Evolutionary conservation across 2,113 vertebrate genomes (phyloP).

Genomic region (crab-eating macaque (Macaca fascicularis)): T2T-MFA8v1.1 NC_088386.1:97748001-97748500

Average conservation of each 20-base stretch:
- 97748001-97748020: slow-evolving; percentile 55
- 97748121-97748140: neutral
- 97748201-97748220: neutral
- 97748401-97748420: neutral
- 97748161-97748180: neutral
- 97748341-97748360: fast-evolving
- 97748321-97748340: neutral
- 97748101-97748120: neutral
- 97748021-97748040: slow-evolving; percentile 62
- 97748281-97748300: slow-evolving; percentile 20
- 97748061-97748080: neutral
- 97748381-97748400: neutral
- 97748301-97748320: slow-evolving; percentile 10
- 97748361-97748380: slow-evolving; percentile 38
- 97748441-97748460: neutral
- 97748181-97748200: too few relatives aligned
- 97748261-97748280: neutral
- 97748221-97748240: neutral
- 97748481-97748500: slow-evolving; percentile 35
- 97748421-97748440: neutral
- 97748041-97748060: slow-evolving; percentile 56
- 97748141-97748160: slow-evolving; percentile 18
- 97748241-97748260: neutral
- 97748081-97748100: neutral
- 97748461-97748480: neutral